phyloP scores from a whole-genome alignment of 2,797 vertebrate species.

The Phataginus tricuspis region DNA sequence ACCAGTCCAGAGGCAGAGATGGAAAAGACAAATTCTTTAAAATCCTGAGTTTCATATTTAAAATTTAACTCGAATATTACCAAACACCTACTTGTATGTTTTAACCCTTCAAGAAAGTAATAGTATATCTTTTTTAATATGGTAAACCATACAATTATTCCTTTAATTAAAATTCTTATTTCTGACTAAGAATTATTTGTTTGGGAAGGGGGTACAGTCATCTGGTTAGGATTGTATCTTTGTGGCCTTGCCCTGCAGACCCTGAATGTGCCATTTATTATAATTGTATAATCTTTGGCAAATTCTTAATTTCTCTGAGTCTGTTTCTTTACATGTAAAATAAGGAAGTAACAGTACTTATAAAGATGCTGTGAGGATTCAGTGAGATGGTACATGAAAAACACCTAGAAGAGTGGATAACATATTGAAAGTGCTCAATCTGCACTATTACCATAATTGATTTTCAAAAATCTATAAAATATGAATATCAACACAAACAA shows the following conservation, averaged over 20 bases:
- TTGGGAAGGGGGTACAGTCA: neutral
- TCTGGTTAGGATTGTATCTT: neutral
- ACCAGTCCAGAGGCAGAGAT: neutral
- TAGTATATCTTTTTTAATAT: neutral
- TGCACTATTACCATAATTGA: neutral
- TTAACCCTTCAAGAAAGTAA: neutral
- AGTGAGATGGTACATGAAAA: neutral
- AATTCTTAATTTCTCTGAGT: neutral
- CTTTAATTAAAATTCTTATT: neutral
- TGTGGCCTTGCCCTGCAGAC: neutral
- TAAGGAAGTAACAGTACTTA: neutral
- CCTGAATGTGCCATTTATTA: neutral
- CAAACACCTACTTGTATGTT: neutral
- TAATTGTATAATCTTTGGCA: neutral
- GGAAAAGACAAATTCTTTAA: neutral
- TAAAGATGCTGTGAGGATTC: neutral
- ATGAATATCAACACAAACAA: neutral
- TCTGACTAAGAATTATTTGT: neutral
- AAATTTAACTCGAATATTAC: neutral
- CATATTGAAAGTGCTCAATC: neutral
- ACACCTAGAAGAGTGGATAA: neutral
- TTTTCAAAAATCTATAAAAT: neutral
- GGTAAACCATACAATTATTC: neutral
- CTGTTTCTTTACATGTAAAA: neutral
- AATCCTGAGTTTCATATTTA: neutral